These are phyloP conservation scores for Petrocephalus microphthalmus DNA, from an alignment of 2,113 vertebrate genomes.

Conservation along the genomic window DNA sequence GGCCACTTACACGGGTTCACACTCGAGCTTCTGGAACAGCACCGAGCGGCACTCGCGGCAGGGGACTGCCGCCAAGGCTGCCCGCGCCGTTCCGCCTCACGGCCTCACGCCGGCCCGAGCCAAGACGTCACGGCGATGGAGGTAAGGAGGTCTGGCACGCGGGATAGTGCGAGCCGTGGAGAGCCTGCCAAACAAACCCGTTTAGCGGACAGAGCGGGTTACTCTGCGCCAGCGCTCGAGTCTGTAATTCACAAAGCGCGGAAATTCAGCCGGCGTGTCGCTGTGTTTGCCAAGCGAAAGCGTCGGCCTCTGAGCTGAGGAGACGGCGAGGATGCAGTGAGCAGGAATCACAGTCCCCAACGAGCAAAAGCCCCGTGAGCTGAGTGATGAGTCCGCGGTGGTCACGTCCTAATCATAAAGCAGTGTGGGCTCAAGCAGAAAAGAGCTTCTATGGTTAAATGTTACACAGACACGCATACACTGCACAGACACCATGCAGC, in stretches of 20 bases:
- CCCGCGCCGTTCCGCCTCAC: conserved; percentile 26
- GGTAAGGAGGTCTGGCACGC: conserved; percentile 28
- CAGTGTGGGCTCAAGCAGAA: not conserved
- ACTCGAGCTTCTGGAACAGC: conserved; percentile 16
- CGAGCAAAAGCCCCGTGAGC: not conserved
- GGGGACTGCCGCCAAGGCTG: conserved; percentile 23
- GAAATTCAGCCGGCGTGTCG: conserved; percentile 20
- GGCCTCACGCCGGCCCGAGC: conserved; percentile 23
- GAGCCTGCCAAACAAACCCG: conserved; percentile 26
- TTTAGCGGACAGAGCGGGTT: conserved; percentile 26
- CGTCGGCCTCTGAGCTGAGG: conserved; percentile 7
- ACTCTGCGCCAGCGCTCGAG: conserved; percentile 1
- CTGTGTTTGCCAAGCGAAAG: conserved; percentile 18
- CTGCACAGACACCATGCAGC: not conserved
- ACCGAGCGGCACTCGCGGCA: not conserved
- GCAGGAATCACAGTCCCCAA: not conserved
- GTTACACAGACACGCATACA: not conserved
- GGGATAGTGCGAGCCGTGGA: conserved; percentile 11
- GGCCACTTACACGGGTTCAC: conserved; percentile 6
- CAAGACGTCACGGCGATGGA: conserved; percentile 31
- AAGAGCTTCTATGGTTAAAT: not conserved
- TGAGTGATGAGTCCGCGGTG: not conserved
- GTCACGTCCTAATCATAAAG: not conserved
- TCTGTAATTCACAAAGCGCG: conserved; percentile 15
- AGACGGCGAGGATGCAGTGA: not conserved